A percentile compares a stretch with the other conserved stretches of the same genome.
These are phyloP conservation scores for Odontophorus gujanensis DNA, from an alignment of 2,113 vertebrate species.

Conservation along the genomic window DNA sequence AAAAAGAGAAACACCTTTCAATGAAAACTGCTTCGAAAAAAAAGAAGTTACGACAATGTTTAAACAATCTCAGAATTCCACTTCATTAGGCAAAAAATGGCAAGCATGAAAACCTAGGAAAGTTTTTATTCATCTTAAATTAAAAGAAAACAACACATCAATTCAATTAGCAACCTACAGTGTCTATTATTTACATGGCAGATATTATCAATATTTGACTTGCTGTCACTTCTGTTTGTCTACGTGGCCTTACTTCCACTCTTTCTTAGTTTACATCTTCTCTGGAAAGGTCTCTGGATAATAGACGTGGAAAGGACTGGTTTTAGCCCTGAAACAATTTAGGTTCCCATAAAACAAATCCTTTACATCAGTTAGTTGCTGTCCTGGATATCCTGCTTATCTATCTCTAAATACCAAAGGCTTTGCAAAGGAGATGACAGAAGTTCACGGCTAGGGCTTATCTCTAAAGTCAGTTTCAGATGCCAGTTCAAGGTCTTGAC, in stretches of 20 bases:
- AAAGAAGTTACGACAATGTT: background rate
- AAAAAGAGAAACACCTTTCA: background rate
- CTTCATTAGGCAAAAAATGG: background rate
- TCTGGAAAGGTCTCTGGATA: background rate
- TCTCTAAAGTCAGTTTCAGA: slow-evolving; percentile 46
- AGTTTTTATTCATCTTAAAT: background rate
- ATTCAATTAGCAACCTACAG: background rate
- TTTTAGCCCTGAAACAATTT: background rate
- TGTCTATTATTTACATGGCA: background rate
- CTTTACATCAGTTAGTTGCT: slow-evolving; percentile 2
- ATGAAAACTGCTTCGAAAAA: background rate
- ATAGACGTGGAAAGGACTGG: background rate
- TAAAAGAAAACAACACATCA: background rate
- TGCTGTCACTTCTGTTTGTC: background rate
- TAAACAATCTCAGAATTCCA: background rate
- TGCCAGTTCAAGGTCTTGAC: slow-evolving; percentile 56
- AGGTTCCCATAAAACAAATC: background rate
- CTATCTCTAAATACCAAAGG: slow-evolving; percentile 29
- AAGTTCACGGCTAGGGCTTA: slow-evolving; percentile 42
- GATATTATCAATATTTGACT: background rate
- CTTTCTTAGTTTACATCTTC: background rate
- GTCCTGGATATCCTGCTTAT: slow-evolving; percentile 15
- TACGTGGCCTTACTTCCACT: background rate
- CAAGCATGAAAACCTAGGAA: background rate
- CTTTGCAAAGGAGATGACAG: background rate